phyloP scores from a whole-genome alignment of 2,888 invertebrate genomes.

The Nephrotoma appendiculata region DNA sequence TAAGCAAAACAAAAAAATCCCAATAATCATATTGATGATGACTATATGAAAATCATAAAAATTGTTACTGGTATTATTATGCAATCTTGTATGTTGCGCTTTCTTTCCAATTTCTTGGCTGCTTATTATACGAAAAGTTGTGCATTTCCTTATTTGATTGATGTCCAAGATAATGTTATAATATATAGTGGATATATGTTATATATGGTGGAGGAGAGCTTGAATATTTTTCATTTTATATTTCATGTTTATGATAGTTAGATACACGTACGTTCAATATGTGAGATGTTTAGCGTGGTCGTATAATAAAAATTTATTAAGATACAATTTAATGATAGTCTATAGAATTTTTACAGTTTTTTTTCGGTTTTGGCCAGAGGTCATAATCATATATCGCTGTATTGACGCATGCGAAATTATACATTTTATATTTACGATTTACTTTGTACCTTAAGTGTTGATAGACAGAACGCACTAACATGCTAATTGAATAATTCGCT shows the following conservation, averaged over 20 bases:
- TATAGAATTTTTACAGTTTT: not conserved
- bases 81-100: not conserved
- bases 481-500: not conserved
- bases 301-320: not conserved
- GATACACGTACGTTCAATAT: not conserved
- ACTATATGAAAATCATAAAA: not conserved
- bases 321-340: not conserved
- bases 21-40: not conserved
- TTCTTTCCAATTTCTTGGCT: not conserved
- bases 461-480: not conserved
- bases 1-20: not conserved
- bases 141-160: not conserved
- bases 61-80: not conserved
- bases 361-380: not conserved
- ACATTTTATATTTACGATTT: not conserved
- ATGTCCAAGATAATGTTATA: not conserved
- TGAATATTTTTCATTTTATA: not conserved
- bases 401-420: not conserved
- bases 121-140: not conserved
- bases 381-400: not conserved
- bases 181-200: too few species aligned
- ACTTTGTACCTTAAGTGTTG: not conserved
- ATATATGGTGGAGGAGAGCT: not conserved
- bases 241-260: not conserved
- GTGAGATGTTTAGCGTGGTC: not conserved